Percentiles rank a stretch among this genome's conserved stretches.
These are phyloP conservation scores for Spisula solida DNA, from an alignment of 2,888 invertebrate genomes.

Conservation along the genomic window DNA sequence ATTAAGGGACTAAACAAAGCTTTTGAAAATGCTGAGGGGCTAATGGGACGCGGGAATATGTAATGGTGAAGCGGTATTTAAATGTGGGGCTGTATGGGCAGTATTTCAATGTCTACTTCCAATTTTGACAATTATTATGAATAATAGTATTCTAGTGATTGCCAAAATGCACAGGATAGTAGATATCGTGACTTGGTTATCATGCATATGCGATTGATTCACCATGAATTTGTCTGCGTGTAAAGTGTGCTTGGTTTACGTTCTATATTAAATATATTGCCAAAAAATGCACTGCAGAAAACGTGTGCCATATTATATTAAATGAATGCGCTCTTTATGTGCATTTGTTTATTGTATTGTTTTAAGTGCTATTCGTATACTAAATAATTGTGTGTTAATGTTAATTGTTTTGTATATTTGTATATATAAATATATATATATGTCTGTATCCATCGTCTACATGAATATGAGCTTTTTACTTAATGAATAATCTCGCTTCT, in stretches of 20 bases:
- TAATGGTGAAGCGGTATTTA: conserved; percentile 34
- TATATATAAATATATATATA: background rate
- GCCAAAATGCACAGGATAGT: background rate
- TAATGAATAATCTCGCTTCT: conserved; percentile 6
- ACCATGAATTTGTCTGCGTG: conserved; percentile 12
- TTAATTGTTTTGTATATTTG: conserved; percentile 11
- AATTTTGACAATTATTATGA: background rate
- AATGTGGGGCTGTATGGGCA: conserved; percentile 31
- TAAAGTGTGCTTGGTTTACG: background rate
- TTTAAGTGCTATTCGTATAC: conserved; percentile 13
- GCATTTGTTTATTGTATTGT: background rate
- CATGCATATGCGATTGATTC: background rate
- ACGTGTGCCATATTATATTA: background rate
- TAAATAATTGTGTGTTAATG: conserved; percentile 7
- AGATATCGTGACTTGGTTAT: background rate
- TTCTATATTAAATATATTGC: background rate
- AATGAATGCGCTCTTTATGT: conserved; percentile 2
- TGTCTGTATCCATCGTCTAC: background rate
- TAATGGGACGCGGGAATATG: background rate
- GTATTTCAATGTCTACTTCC: background rate
- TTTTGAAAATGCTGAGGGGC: background rate
- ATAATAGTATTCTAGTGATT: background rate
- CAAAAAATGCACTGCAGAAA: background rate
- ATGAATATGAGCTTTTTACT: background rate
- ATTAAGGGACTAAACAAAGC: too few species aligned